Evolutionary conservation across 2,888 invertebrate genomes (phyloP), one percentile per base, ranked within the genome.

Genomic region (Ischnura elegans): DNA sequence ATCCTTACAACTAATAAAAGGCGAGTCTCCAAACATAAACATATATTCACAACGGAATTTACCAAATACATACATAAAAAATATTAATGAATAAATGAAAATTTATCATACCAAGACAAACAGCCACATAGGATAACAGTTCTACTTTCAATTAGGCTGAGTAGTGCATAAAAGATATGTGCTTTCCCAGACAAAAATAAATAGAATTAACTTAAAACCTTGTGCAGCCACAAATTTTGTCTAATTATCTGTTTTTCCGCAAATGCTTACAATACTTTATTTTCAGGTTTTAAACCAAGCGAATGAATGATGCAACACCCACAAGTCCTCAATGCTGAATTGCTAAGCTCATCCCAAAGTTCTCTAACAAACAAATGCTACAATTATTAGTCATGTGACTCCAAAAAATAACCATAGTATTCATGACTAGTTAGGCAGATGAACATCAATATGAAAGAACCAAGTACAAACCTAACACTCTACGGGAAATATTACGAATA

Each of bases 1-100:
- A 87, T 13, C 43, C 47, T 87, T 46, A 76, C 76, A 76, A 76
- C 76, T 76, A 76, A 76, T 61, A 61, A 61, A 61, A 61, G 61
- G 61, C n/a, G 61, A 61, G 61, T 61, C 61, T 61, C n/a, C 61
- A 76, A 76, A 76, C 76, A 61, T 61, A 76, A 76, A 76, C 16
- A 76, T 76, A 13, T n/a, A n/a, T n/a, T 76, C 36, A 76, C 25
- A 76, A 76, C 76, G 36, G 25, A 76, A 76, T 8, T 76, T 13
- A 76, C 76, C 76, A 76, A 76, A 76, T 21, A 36, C 36, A 36
- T 76, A 76, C 8, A n/a, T 2, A 36, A 76, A 76, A 25, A 36
- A 76, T 76, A 76, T 10, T 36, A 10, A 36, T 13, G 16, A 36
- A 36, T 36, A 76, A 76, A 76, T 36, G 76, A 76, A 76, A 76